Evolutionary conservation across 2,113 vertebrate species (phyloP), one percentile per base, ranked within the genome.

Genomic region (Xiphorhynchus elegans): DNA sequence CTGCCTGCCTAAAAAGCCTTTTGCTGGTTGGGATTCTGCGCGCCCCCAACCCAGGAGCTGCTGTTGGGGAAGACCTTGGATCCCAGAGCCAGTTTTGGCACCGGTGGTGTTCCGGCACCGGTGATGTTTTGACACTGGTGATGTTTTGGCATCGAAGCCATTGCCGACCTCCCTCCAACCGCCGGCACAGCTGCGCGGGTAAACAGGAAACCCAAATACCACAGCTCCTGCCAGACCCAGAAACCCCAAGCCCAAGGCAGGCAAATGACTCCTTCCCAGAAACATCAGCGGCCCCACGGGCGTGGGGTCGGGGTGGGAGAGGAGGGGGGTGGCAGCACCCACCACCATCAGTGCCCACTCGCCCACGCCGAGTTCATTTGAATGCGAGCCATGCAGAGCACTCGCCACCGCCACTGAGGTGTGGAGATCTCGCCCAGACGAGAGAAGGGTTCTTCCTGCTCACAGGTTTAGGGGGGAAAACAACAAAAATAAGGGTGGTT

Each of bases 131-230:
- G 75, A 86, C 84, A 39, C 25, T 58, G 49, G 50, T 1, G 58
- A 20, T 56, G 76, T 80, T 93, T 58, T 47, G 86, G 76, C 29
- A 44, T 64, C 28, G 28, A 13, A 33, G 28, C 50, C 68, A 25
- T 2, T 13, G n/a, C 46, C 64, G 77, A 58, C 14, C 86, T 28
- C 11, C 44, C 79, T 55, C 72, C 86, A 90, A 93, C 95, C 87
- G 82, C 87, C 90, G 67, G 95, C 70, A 86, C 97, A 87, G 87
- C 96, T 95, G 96, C 89, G 58, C 84, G 58, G 46, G 96, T 97
- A 97, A 97, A 98, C 98, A 98, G 98, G 98, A 98, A 98, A 96
- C 97, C 95, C 84, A 28, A 59, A 80, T 42, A 17, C 92, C 58
- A 12, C 66, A 20, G 80, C 60, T 49, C 72, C 92, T 53, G 28